These are phyloP conservation scores for Zosterops lateralis DNA, from an alignment of 2,113 vertebrate genomes.

Conservation along the genomic window DNA sequence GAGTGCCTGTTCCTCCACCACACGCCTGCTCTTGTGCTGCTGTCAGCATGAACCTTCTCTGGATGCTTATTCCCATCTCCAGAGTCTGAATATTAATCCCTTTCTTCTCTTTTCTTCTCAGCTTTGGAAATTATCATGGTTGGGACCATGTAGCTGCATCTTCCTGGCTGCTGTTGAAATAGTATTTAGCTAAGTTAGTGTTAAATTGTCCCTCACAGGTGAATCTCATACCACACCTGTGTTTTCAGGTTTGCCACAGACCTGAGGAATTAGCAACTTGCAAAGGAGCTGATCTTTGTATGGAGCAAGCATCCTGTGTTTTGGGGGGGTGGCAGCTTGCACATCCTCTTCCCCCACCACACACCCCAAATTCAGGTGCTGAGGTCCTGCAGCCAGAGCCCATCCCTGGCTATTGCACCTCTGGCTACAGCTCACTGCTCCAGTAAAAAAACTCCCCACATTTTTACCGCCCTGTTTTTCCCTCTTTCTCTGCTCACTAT, in stretches of 20 bases:
- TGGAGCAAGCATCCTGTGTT: neutral
- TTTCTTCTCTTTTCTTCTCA: neutral
- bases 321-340: neutral
- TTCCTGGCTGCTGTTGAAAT: neutral
- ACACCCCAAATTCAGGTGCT: neutral
- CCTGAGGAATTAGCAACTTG: neutral
- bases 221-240: neutral
- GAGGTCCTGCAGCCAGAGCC: neutral
- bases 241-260: neutral
- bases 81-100: neutral
- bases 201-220: neutral
- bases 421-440: neutral
- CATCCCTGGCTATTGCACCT: neutral
- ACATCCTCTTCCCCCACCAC: neutral
- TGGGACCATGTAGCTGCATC: accelerated
- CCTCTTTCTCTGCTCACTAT: neutral
- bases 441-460: neutral
- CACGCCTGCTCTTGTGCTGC: neutral
- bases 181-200: neutral
- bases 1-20: neutral
- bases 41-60: neutral
- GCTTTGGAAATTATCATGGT: neutral
- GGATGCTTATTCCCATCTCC: neutral
- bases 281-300: neutral
- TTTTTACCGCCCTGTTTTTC: neutral